These are phyloP conservation scores for Arbacia lixula DNA, from an alignment of 53 echinoderm and acorn worm species.

Conservation along the genomic window DNA sequence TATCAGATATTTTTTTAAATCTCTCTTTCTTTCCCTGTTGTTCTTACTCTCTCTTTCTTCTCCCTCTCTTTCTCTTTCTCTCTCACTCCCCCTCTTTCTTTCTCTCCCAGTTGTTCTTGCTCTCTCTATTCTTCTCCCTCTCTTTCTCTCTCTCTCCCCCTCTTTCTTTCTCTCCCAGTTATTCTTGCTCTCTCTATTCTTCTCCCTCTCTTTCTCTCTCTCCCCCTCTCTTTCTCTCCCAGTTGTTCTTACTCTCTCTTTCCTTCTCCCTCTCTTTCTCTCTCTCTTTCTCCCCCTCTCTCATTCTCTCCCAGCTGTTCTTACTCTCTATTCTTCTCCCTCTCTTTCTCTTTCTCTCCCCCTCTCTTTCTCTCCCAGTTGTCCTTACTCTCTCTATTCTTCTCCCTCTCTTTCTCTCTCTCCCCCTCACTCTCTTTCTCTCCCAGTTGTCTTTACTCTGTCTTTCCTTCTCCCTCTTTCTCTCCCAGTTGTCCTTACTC, in stretches of 20 bases:
- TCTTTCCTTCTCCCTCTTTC: neutral
- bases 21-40: neutral
- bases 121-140: neutral
- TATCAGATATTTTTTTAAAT: too few species aligned
- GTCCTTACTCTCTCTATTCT: neutral
- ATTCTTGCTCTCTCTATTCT: neutral
- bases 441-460: too few species aligned
- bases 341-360: neutral
- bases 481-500: neutral
- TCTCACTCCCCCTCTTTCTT: neutral
- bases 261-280: neutral
- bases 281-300: neutral
- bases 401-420: too few species aligned
- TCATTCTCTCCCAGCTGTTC: too few species aligned
- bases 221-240: neutral
- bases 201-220: neutral
- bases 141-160: neutral
- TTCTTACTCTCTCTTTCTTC: neutral
- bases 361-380: neutral
- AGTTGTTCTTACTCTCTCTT: neutral
- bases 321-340: neutral
- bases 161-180: neutral
- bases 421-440: too few species aligned
- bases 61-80: neutral
- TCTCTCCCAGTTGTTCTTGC: neutral